phyloP scores from a whole-genome alignment of 2,797 vertebrate species.

The Zalophus californianus region DNA sequence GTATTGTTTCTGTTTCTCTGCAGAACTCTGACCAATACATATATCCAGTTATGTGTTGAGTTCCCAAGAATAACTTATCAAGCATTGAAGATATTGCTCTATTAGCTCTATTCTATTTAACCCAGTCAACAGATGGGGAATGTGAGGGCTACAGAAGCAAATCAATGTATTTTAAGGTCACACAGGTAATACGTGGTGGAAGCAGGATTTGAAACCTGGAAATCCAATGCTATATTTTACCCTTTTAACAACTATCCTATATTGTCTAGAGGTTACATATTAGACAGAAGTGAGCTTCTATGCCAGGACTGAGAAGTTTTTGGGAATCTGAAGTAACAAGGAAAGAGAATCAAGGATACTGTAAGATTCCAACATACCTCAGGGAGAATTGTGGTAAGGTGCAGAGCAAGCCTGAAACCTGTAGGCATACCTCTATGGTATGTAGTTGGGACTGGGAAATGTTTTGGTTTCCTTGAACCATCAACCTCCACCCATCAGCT shows the following conservation, averaged over 20 bases:
- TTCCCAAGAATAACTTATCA: not conserved
- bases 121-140: not conserved
- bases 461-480: not conserved
- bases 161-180: not conserved
- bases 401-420: not conserved
- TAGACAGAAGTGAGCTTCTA: not conserved
- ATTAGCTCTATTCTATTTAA: not conserved
- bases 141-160: not conserved
- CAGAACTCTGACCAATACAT: not conserved
- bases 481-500: not conserved
- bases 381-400: not conserved
- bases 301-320: not conserved
- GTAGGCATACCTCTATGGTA: not conserved
- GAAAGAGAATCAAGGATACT: not conserved
- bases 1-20: not conserved
- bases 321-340: not conserved
- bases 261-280: not conserved
- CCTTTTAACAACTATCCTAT: not conserved
- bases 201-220: not conserved
- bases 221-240: not conserved
- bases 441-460: not conserved
- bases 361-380: accelerated
- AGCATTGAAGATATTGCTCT: not conserved
- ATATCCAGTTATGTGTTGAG: not conserved
- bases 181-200: not conserved